These are phyloP conservation scores for Zapornia atra DNA, from an alignment of 2,113 vertebrate genomes.

Conservation along the genomic window DNA sequence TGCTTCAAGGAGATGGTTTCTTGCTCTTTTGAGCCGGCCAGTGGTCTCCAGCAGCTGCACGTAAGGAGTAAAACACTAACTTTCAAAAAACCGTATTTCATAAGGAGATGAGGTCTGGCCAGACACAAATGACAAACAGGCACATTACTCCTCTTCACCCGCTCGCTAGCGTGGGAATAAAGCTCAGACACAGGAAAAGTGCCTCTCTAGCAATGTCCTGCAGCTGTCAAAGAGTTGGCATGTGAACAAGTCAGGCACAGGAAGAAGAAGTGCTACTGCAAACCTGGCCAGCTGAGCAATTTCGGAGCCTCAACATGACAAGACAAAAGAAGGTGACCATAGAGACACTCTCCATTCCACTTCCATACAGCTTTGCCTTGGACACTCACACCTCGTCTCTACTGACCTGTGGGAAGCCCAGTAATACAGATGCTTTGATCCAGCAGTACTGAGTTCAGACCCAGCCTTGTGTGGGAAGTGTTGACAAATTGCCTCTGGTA, in stretches of 20 bases:
- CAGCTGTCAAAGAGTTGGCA: constrained; percentile 50
- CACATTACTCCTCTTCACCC: not conserved
- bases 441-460: not conserved
- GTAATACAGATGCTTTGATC: not conserved
- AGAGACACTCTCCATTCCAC: not conserved
- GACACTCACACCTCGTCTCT: not conserved
- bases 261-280: not conserved
- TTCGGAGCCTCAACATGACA: not conserved
- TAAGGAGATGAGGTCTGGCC: not conserved
- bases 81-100: not conserved
- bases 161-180: constrained; percentile 43
- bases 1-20: not conserved
- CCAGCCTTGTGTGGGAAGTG: not conserved
- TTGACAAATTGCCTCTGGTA: constrained; percentile 30
- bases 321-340: not conserved
- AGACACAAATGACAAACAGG: constrained; percentile 12
- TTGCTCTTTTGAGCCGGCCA: not conserved
- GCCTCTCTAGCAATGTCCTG: constrained; percentile 17
- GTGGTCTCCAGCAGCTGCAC: not conserved
- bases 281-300: not conserved
- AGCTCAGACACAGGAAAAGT: not conserved
- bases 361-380: not conserved
- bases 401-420: not conserved
- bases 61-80: not conserved
- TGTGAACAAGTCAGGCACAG: not conserved